Base-by-base conservation (phyloP, 2,888 invertebrate genomes). In the Fragum whitleyi region DNA sequence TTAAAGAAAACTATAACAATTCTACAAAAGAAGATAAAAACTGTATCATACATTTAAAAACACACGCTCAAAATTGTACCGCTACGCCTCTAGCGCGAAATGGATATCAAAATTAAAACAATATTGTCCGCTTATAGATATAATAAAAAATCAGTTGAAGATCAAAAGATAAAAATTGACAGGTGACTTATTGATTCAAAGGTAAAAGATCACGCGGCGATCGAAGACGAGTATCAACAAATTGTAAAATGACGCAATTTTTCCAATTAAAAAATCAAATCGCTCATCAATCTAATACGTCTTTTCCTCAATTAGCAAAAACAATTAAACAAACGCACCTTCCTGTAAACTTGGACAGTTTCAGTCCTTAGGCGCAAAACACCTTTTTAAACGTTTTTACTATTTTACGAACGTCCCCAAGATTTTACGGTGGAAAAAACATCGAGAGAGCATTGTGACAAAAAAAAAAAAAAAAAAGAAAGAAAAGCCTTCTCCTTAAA, bases 291-390 rank as follows among this genome's bases (percentile, higher is more conserved):
- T 65, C 65, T 65, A 65, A 65, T 23, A 23, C 42, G 26, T 36
- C 26, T 42, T 23, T 65, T 65, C 65, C 65, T 36, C 42, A 65
- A 65, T 65, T 65, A 65, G 65, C 32, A 32, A 23, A 42, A 65
- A 39, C 65, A 65, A 65, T 65, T 65, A 42, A 65, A 65, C 42
- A 21, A 16, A 14, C 21, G 11, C 36, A 11, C 29, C 26, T 21
- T 65, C 65, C 65, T 36, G 42, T 65, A 32, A 36, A 14, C 5
- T 42, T 42, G 23, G 65, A 65, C 65, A 65, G 42, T 2, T 26
- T 23, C 23, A 19, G n/a, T n/a, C 65, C 65, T 0, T 14, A 9
- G 65, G 65, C 42, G n/a, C 32, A 36, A 36, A 36, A 36, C 32
- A 36, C 32, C 3, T 36, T 6, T 36, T 9, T 36, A 36, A 6